Evolutionary conservation across 30 jellyfish, hydroid and myxozoan species (phyloP), one percentile per base, ranked within the genome.

Genomic region (Mastigias papua): DNA sequence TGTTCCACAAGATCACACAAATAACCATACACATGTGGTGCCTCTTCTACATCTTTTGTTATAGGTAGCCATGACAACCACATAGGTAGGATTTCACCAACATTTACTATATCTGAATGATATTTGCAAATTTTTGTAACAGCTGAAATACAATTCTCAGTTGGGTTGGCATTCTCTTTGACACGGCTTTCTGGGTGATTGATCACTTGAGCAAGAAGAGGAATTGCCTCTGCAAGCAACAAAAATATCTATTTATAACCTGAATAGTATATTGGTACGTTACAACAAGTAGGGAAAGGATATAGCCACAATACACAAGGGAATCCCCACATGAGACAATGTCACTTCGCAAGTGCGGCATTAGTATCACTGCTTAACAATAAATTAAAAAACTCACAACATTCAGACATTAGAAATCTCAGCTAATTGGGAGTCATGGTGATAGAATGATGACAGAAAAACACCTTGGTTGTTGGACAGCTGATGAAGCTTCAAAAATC

Each of bases 41-140:
- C 99, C 48, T 95, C 99, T 79, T 95, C 99, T 2, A 77, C 89
- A 78, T 95, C 99, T 72, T 86, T 97, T 26, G 98, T 95, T 22
- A 95, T 90, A 31, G 99, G 99, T 48, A 95, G 70, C 99, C 99
- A 95, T 37, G 99, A 29, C 81, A 95, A 77, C 99, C 99, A 95
- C 32, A 95, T 81, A 22, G 99, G 98, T 30, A 95, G 72, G 34
- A 95, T 54, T 19, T 86, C 98, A 34, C 81, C 76, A n/a, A 91
- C 89, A 85, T 95, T 87, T 34, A 95, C 54, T 22, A 51, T 69
- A 21, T 75, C 92, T 37, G 93, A 25, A 70, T 91, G 92, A 73
- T 90, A 84, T 76, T 95, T 95, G 88, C 99, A 95, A 54, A 95
- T 87, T 76, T 95, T 95, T 26, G 99, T 82, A 61, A 95, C 96